These are phyloP conservation scores for Patagioenas fasciata DNA, from an alignment of 2,113 vertebrate species.

Conservation along the genomic window DNA sequence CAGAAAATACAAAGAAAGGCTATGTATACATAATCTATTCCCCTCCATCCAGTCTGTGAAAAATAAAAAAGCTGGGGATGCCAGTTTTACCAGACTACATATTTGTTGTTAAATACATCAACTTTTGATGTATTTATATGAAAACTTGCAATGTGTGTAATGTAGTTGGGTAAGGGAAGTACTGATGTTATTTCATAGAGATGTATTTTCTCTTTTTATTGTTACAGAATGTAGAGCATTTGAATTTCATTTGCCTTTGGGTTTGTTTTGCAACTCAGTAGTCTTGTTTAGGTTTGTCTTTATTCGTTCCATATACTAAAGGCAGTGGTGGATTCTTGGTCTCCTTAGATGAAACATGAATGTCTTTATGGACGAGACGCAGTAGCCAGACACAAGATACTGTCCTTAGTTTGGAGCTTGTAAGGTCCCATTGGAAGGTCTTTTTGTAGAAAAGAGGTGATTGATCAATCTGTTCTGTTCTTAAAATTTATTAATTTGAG, in stretches of 20 bases:
- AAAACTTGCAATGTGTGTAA: neutral
- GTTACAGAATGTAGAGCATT: neutral
- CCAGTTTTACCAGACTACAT: neutral
- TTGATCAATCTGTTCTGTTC: neutral
- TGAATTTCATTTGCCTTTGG: neutral
- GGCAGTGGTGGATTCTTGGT: neutral
- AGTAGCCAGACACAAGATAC: neutral
- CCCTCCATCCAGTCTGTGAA: neutral
- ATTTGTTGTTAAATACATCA: neutral
- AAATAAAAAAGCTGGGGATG: neutral
- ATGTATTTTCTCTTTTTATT: neutral
- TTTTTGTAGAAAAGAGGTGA: neutral
- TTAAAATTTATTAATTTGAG: neutral
- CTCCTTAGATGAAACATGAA: neutral
- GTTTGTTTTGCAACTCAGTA: neutral
- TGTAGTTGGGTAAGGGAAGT: neutral
- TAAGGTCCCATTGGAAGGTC: neutral
- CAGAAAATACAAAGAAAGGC: neutral
- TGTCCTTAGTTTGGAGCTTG: neutral
- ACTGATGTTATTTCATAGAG: neutral
- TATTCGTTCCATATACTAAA: neutral
- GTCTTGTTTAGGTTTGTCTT: neutral
- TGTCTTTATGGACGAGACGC: neutral
- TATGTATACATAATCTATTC: neutral
- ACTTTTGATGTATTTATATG: neutral